phyloP scores from a whole-genome alignment of 2,113 vertebrate genomes.

The Phocoena phocoena region DNA sequence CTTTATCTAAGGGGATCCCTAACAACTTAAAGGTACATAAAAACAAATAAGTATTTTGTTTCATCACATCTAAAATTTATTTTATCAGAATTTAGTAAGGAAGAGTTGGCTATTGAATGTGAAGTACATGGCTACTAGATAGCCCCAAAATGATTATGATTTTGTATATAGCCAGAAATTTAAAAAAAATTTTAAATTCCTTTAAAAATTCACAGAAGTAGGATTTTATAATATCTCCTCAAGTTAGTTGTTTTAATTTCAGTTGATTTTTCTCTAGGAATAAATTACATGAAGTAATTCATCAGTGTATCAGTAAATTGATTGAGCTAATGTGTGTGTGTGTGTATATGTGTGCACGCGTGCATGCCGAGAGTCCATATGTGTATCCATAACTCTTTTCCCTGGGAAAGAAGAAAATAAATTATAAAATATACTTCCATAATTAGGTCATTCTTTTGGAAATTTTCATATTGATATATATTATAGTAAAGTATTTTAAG shows the following conservation, averaged over 20 bases:
- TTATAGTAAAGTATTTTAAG: not conserved
- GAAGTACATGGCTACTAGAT: not conserved
- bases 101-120: not conserved
- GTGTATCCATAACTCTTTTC: not conserved
- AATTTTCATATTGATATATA: not conserved
- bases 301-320: not conserved
- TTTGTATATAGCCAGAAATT: not conserved
- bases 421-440: not conserved
- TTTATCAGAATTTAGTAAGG: not conserved
- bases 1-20: not conserved
- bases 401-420: not conserved
- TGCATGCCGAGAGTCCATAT: fast-evolving
- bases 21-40: not conserved
- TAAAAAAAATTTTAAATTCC: not conserved
- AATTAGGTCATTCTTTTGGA: not conserved
- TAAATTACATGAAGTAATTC: not conserved
- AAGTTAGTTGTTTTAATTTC: not conserved
- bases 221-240: not conserved
- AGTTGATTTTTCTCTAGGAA: not conserved
- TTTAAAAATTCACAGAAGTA: not conserved
- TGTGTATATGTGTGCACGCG: not conserved
- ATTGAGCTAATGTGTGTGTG: not conserved
- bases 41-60: not conserved
- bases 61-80: not conserved
- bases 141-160: not conserved